Evolutionary conservation across 2,797 vertebrate genomes (phyloP), one percentile per base, ranked within the genome.

Genomic region (Spinus olivaceus): DNA sequence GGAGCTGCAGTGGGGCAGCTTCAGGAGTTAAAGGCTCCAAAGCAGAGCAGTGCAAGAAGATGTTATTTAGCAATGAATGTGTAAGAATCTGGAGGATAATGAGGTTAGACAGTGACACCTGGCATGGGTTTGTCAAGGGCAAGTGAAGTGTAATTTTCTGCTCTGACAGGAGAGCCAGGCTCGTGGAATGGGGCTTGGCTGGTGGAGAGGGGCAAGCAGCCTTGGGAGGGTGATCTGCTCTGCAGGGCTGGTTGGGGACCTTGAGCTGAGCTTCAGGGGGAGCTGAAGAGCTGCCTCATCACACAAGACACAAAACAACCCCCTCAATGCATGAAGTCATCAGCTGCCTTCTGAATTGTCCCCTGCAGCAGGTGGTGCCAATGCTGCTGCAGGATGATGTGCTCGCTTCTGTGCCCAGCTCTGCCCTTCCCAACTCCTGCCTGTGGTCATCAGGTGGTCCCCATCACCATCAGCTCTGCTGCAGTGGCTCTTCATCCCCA

Each of bases 301-400:
- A 27, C 30, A 25, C 2, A 5, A 37, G 51, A 37, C 15, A 25
- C 28, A 46, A 24, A 91, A 46, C 0, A 1, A 60, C 15, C 61
- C 24, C 14, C 67, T 72, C 7, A 5, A 1, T 10, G 21, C 4
- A 1, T 2, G 28, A 9, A 42, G 33, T 4, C 33, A 46, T 37
- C 41, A 44, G 0, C 14, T 57, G 30, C 57, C 37, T 33, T 51
- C 56, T 66, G 60, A 57, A 20, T 7, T 30, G 27, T 49, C 12
- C 41, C 6, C 28, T 27, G 0, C 0, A 2, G 57, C 16, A 30
- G 25, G 37, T 1, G 17, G 25, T 49, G n/a, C 21, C 64, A 11
- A 0, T 33, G 25, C 37, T 2, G 4, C 54, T 77, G 44, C 44
- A 44, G 12, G 15, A 1, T 5, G 37, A 44, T 28, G 21, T 27